Percentiles rank a stretch among this genome's conserved stretches.
Evolutionary conservation across 2,888 invertebrate species (phyloP).

Genomic region (Xylocampa areola): DNA sequence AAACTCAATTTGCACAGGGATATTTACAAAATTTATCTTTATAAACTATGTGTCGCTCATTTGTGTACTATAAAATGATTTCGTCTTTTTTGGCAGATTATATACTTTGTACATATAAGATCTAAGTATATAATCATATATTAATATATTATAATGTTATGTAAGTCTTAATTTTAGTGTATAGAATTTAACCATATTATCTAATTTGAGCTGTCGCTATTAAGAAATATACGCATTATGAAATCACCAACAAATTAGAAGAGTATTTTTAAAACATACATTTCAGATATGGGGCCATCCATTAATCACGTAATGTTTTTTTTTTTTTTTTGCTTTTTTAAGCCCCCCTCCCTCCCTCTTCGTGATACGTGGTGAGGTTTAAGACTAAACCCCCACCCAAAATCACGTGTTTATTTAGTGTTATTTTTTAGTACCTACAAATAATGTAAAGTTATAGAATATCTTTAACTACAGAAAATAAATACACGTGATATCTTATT

Average conservation of each 20-base stretch:
- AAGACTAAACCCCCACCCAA: too few relatives aligned
- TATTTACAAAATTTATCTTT: constrained; percentile 41
- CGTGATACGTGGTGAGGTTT: too few relatives aligned
- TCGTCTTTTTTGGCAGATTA: constrained; percentile 34
- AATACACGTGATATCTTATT: too few relatives aligned
- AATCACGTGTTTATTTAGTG: too few relatives aligned
- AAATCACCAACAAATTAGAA: constrained; percentile 15
- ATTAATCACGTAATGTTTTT: too few relatives aligned
- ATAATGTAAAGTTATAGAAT: too few relatives aligned
- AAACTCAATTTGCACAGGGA: constrained; percentile 42
- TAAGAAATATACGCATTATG: constrained; percentile 20
- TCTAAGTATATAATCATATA: constrained; percentile 42
- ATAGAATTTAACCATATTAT: constrained; percentile 30
- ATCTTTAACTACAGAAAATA: too few relatives aligned
- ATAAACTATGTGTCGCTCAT: constrained; percentile 28
- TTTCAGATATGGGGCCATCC: constrained; percentile 9
- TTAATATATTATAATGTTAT: constrained; percentile 33
- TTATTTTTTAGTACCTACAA: too few relatives aligned
- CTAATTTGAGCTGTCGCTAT: constrained; percentile 24
- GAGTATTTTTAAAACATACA: constrained; percentile 37
- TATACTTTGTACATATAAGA: constrained; percentile 48
- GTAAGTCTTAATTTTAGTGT: constrained; percentile 46
- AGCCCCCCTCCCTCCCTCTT: too few relatives aligned
- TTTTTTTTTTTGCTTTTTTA: too few relatives aligned
- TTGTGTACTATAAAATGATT: constrained; percentile 20